These are phyloP conservation scores for Nezara viridula DNA, from an alignment of 2,888 invertebrate genomes.

Conservation along the genomic window DNA sequence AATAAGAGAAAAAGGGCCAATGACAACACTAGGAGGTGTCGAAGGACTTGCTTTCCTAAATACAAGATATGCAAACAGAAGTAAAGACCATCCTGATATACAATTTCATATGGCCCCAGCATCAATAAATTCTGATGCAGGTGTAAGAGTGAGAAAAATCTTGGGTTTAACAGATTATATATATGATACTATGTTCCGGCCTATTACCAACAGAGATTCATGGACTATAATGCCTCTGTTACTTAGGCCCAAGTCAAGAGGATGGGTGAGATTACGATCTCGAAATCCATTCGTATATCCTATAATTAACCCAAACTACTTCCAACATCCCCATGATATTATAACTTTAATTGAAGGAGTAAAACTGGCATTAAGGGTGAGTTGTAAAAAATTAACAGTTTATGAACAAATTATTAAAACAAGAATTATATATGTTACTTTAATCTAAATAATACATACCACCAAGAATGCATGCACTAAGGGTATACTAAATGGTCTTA, in stretches of 20 bases:
- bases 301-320: constrained; percentile 92
- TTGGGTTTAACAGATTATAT: constrained; percentile 84
- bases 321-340: constrained; percentile 84
- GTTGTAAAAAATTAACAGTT: not conserved
- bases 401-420: not conserved
- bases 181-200: constrained; percentile 84
- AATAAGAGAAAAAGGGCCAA: constrained; percentile 83
- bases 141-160: constrained; percentile 81
- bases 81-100: constrained; percentile 87
- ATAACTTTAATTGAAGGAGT: constrained; percentile 84
- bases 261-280: constrained; percentile 79
- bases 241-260: constrained; percentile 83
- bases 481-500: not conserved
- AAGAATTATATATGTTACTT: not conserved
- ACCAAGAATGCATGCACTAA: not conserved
- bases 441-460: not conserved
- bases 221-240: constrained; percentile 91
- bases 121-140: constrained; percentile 85
- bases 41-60: constrained; percentile 91
- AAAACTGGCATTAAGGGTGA: constrained; percentile 66
- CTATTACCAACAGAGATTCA: constrained; percentile 83
- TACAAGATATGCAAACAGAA: constrained; percentile 84
- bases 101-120: constrained; percentile 95
- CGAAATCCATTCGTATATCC: constrained; percentile 91
- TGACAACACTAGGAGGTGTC: constrained; percentile 89